A percentile compares a stretch with the other conserved stretches of the same genome.
phyloP scores from a whole-genome alignment of 30 jellyfish, hydroid and myxozoan species.

The Cassiopea andromeda region DNA sequence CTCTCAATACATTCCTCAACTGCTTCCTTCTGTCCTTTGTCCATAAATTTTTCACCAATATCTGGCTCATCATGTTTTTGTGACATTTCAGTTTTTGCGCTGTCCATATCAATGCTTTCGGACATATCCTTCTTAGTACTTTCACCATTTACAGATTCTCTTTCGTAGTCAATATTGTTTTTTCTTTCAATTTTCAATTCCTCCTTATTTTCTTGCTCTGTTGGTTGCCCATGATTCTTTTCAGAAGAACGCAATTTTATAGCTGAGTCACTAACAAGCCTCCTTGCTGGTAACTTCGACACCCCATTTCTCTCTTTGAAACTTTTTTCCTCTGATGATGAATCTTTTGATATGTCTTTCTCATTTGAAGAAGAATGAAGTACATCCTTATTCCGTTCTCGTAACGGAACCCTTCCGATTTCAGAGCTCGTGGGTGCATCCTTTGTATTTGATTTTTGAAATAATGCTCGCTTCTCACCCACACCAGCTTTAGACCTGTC shows the following conservation, averaged over 20 bases:
- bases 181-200: neutral
- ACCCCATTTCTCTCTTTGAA: neutral
- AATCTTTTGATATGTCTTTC: neutral
- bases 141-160: neutral
- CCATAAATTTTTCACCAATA: neutral
- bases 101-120: neutral
- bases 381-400: slow-evolving; percentile 21
- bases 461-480: slow-evolving; percentile 21
- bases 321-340: neutral
- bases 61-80: neutral
- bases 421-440: neutral
- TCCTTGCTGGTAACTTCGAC: slow-evolving; percentile 21
- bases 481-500: slow-evolving; percentile 2
- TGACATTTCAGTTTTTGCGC: neutral
- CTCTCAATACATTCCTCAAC: neutral
- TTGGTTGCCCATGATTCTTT: neutral
- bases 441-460: slow-evolving; percentile 25
- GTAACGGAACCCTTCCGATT: slow-evolving; percentile 13
- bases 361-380: neutral
- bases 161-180: neutral
- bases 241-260: neutral
- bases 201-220: neutral
- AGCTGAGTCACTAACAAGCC: slow-evolving; percentile 27
- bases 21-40: slow-evolving; percentile 1
- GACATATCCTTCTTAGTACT: too few relatives aligned